Percentiles rank a stretch among this genome's conserved stretches.
Evolutionary conservation across 1,140 invertebrate species (phyloP).

Genomic region (Heliconius congener): DNA sequence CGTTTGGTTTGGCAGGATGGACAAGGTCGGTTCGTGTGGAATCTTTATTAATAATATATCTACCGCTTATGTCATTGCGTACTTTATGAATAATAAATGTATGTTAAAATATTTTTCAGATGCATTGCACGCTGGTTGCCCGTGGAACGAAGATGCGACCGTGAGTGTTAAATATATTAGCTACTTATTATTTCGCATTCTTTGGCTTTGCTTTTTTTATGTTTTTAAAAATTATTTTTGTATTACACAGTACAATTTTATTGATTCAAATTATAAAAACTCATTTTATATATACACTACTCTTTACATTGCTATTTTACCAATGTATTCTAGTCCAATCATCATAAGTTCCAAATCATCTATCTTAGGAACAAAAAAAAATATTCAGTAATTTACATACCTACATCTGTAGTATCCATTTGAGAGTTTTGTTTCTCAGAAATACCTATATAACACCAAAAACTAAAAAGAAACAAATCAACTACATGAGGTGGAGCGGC

Average conservation of each 20-base stretch:
- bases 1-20: slow-evolving; percentile 71
- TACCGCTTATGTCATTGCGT: slow-evolving; percentile 22
- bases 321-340: not conserved
- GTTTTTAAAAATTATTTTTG: not conserved
- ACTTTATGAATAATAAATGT: slow-evolving; percentile 24
- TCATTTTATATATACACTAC: not conserved
- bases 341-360: too few species aligned
- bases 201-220: not conserved
- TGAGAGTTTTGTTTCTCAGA: not conserved
- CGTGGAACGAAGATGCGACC: not conserved
- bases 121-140: slow-evolving; percentile 33
- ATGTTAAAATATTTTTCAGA: slow-evolving; percentile 54
- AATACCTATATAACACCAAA: not conserved
- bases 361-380: too few species aligned
- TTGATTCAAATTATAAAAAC: not conserved
- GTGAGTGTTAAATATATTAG: slow-evolving; percentile 1
- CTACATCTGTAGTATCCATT: not conserved
- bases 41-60: slow-evolving; percentile 52
- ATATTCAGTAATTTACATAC: not conserved
- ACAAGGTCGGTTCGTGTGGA: slow-evolving; percentile 71
- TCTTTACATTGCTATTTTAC: too few species aligned
- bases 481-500: slow-evolving; percentile 10
- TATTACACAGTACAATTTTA: not conserved
- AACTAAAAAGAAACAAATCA: not conserved
- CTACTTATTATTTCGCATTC: not conserved